Evolutionary conservation across 2,888 invertebrate genomes (phyloP).

Genomic region (Anthophora plumipes): DNA sequence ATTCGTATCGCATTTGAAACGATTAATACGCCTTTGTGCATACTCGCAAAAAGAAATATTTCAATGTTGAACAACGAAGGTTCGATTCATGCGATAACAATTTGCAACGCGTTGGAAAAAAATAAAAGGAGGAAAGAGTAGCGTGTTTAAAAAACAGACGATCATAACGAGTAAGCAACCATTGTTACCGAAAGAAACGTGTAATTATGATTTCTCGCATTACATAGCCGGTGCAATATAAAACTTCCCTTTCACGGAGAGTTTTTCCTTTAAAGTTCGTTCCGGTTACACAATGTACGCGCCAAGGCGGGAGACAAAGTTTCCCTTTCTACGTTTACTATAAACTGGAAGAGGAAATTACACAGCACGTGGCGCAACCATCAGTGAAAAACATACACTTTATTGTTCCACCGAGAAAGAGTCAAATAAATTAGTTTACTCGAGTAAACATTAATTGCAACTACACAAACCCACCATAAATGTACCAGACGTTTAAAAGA

Average conservation of each 20-base stretch:
- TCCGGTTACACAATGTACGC: conserved; percentile 56
- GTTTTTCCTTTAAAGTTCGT: conserved; percentile 61
- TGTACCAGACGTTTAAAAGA: conserved; percentile 12
- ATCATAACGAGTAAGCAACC: conserved; percentile 15
- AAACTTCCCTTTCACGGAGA: conserved; percentile 57
- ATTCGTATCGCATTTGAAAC: neutral
- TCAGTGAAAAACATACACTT: conserved; percentile 39
- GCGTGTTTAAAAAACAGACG: conserved; percentile 26
- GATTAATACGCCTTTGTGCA: neutral
- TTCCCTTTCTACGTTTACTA: conserved; percentile 61
- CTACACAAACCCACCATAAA: conserved; percentile 8
- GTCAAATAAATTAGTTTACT: conserved; percentile 47
- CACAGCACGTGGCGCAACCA: conserved; percentile 24
- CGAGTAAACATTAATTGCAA: conserved; percentile 51
- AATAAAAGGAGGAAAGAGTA: neutral
- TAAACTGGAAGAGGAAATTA: conserved; percentile 55
- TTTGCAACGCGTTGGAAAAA: neutral
- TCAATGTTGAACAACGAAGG: neutral
- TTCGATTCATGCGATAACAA: neutral
- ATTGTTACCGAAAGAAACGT: conserved; percentile 34
- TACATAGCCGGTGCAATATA: conserved; percentile 56
- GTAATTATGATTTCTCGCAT: conserved; percentile 61
- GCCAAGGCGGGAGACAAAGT: conserved; percentile 57
- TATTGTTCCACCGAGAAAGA: conserved; percentile 40
- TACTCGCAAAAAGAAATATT: neutral